Evolutionary conservation across 2,113 vertebrate species (phyloP), one percentile per base, ranked within the genome.

Genomic region (Scophthalmus maximus): DNA sequence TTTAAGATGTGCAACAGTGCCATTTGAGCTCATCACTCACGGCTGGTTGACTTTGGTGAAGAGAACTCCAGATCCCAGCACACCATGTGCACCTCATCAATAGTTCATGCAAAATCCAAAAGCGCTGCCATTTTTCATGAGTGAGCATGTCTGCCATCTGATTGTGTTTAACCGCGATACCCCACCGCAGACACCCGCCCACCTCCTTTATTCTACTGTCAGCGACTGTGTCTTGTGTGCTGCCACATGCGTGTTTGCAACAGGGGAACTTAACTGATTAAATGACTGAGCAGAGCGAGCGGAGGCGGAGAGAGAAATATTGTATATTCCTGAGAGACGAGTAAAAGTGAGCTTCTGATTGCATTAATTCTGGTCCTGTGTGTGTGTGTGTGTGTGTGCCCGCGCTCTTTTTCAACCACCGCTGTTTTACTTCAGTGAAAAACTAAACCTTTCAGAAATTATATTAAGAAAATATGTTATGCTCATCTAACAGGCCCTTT

Each of bases 1-100:
- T 88, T 60, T 70, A 85, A 86, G 81, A 86, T 84, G 83, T 26
- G 78, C 73, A 70, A 40, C 63, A 40, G 76, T 76, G 75, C 80
- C 69, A 73, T 66, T 79, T 26, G 78, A 85, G 85, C 88, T 82
- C 85, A 85, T 89, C 86, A 73, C 76, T 90, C 88, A 88, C 15
- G 68, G 49, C 72, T 6, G 30, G 78, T 74, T 79, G 81, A 71
- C 73, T 91, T 70, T 51, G 51, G 63, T 74, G 79, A 86, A 76
- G 76, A 73, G 73, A 71, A 55, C 44, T 77, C 32, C 75, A 68
- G 75, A 81, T 52, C 76, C 60, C 36, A 14, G 78, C n/a, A 25
- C 64, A 56, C 59, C 89, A 88, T 83, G 85, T 89, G 89, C 68
- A 81, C 69, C 84, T 80, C 83, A 89, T 92, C 89, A 90, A 87